A percentile compares a stretch with the other conserved stretches of the same genome.
Evolutionary conservation across 1,140 invertebrate species (phyloP).

Genomic region (Brachionus calyciflorus): DNA sequence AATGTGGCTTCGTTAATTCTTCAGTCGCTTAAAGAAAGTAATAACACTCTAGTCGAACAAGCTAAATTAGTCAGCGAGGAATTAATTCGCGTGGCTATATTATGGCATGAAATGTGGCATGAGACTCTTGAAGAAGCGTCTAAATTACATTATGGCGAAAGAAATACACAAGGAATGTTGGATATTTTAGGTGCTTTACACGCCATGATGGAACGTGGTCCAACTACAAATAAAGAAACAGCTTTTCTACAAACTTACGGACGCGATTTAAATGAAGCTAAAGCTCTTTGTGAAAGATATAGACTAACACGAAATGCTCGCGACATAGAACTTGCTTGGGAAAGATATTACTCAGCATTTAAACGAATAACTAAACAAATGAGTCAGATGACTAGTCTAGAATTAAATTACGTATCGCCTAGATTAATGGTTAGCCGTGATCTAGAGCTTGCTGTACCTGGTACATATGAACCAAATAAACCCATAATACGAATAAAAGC

Average conservation of each 20-base stretch:
- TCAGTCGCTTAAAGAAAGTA: constrained; percentile 91
- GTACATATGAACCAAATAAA: constrained; percentile 86
- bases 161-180: constrained; percentile 72
- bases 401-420: constrained; percentile 91
- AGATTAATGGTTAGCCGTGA: constrained; percentile 82
- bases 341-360: constrained; percentile 85
- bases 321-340: constrained; percentile 96
- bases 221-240: constrained; percentile 91
- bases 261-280: constrained; percentile 83
- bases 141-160: constrained; percentile 88
- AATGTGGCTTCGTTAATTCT: constrained; percentile 81
- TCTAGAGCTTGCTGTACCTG: constrained; percentile 86
- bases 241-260: constrained; percentile 88
- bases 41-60: constrained; percentile 82
- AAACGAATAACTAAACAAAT: constrained; percentile 45
- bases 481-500: constrained; percentile 79
- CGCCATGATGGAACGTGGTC: constrained; percentile 83
- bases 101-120: constrained; percentile 99
- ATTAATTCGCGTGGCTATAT: constrained; percentile 91
- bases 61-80: constrained; percentile 89
- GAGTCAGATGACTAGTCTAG: constrained; percentile 64
- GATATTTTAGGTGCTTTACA: constrained; percentile 90
- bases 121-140: constrained; percentile 97
- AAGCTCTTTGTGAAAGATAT: constrained; percentile 84
- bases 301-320: constrained; percentile 78